Percentiles rank a stretch among this genome's conserved stretches.
These are phyloP conservation scores for Sesamia nonagrioides DNA, from an alignment of 1,140 invertebrate species.

Conservation along the genomic window DNA sequence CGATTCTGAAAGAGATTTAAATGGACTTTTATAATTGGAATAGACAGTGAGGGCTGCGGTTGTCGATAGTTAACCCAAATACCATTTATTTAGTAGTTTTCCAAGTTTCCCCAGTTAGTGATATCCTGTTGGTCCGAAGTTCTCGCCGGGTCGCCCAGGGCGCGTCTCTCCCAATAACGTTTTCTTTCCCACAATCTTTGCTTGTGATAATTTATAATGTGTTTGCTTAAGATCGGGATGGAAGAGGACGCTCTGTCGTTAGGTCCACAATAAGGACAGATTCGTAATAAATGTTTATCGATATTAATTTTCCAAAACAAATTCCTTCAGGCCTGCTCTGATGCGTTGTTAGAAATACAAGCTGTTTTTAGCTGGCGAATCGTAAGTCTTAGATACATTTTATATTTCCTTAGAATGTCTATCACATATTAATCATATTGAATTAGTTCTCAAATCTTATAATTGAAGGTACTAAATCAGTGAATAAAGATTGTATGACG, in stretches of 20 bases:
- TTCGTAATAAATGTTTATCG: constrained; percentile 25
- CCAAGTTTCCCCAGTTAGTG: constrained; percentile 58
- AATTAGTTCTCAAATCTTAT: neutral
- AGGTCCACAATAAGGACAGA: constrained; percentile 23
- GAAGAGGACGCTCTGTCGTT: constrained; percentile 19
- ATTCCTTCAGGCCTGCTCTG: neutral
- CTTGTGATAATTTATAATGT: constrained; percentile 74
- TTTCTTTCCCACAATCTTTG: constrained; percentile 65
- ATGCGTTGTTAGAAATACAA: neutral
- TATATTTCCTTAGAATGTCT: too few relatives aligned
- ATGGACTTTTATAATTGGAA: constrained; percentile 39
- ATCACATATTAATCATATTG: too few relatives aligned
- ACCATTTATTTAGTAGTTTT: constrained; percentile 58
- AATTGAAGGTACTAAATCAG: neutral
- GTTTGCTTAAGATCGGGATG: constrained; percentile 63
- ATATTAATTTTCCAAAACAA: constrained; percentile 27
- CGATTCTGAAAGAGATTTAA: constrained; percentile 5
- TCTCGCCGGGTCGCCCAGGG: constrained; percentile 42
- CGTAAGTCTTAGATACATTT: too few relatives aligned
- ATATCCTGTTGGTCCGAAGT: constrained; percentile 57
- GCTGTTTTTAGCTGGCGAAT: neutral
- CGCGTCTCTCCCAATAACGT: constrained; percentile 58
- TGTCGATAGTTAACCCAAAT: constrained; percentile 47
- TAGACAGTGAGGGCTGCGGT: constrained; percentile 20
- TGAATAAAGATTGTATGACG: neutral